phyloP scores from a whole-genome alignment of 2,888 invertebrate species.

The Torymus aiolomorphi region DNA sequence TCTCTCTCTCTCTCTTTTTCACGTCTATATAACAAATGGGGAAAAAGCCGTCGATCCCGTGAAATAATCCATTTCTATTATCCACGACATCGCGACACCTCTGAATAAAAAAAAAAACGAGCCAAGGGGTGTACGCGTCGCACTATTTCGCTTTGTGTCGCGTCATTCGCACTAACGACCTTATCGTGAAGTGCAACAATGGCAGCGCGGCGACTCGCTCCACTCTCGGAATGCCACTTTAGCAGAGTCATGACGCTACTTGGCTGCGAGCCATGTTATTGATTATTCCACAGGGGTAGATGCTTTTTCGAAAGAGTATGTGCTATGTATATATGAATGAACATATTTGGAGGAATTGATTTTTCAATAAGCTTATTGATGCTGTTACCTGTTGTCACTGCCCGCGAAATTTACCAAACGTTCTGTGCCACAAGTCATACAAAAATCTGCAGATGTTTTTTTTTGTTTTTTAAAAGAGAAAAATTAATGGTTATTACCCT shows the following conservation, averaged over 20 bases:
- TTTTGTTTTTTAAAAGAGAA: no score
- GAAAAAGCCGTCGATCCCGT: conserved; percentile 30
- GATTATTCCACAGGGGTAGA: conserved; percentile 31
- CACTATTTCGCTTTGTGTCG: conserved; percentile 49
- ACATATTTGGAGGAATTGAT: conserved; percentile 26
- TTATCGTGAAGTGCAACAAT: conserved; percentile 58
- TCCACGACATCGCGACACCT: conserved; percentile 31
- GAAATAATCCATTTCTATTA: conserved; percentile 58
- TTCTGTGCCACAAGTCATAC: neutral
- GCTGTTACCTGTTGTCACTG: conserved; percentile 29
- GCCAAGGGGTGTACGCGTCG: conserved; percentile 41
- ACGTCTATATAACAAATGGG: conserved; percentile 43
- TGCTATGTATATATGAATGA: no score
- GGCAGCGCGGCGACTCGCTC: neutral
- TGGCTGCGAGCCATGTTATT: conserved; percentile 11
- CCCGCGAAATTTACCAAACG: conserved; percentile 17
- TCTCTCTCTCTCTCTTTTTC: neutral
- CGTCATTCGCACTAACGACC: conserved; percentile 59
- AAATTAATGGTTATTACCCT: no score
- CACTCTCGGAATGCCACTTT: conserved; percentile 57
- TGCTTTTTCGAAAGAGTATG: neutral
- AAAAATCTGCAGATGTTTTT: no score
- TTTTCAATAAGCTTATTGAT: conserved; percentile 51
- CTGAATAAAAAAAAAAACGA: conserved; percentile 37
- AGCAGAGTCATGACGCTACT: conserved; percentile 50